A percentile compares a stretch with the other conserved stretches of the same genome.
These are phyloP conservation scores for Myiotriccus ornatus DNA, from an alignment of 2,797 vertebrate species.

Conservation along the genomic window DNA sequence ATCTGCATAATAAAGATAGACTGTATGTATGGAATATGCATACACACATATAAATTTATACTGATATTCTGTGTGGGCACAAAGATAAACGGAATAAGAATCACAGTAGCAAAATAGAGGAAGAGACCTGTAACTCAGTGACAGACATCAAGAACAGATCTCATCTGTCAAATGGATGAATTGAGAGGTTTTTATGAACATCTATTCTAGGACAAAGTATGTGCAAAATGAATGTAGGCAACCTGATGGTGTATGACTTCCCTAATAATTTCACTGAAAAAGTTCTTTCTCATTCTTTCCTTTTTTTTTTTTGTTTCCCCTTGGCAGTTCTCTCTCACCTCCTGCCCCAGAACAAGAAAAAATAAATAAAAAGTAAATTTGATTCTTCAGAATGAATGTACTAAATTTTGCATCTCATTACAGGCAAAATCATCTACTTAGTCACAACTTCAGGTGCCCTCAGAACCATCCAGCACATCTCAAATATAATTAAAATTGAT, in stretches of 20 bases:
- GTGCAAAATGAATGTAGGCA: neutral
- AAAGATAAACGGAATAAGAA: slow-evolving; percentile 49
- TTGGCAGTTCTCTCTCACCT: neutral
- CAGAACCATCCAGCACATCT: neutral
- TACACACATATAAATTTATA: slow-evolving; percentile 39
- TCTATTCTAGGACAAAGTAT: slow-evolving; percentile 3
- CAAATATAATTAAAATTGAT: neutral
- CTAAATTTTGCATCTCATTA: neutral
- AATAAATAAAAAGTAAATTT: neutral
- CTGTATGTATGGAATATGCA: slow-evolving; percentile 33
- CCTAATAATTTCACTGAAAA: neutral
- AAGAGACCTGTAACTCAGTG: neutral
- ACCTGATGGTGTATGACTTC: neutral
- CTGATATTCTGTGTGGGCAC: neutral
- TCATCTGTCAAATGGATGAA: slow-evolving; percentile 45
- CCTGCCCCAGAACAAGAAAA: neutral
- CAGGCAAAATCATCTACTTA: neutral
- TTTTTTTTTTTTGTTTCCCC: neutral
- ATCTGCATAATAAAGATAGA: slow-evolving; percentile 68
- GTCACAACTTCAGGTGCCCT: neutral
- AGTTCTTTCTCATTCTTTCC: neutral
- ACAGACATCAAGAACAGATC: slow-evolving; percentile 42
- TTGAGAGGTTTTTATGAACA: slow-evolving; percentile 15
- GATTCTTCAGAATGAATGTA: neutral
- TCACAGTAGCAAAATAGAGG: neutral